Conservation (phyloP, 2,113 vertebrate genomes). For the Mus pahari region DNA sequence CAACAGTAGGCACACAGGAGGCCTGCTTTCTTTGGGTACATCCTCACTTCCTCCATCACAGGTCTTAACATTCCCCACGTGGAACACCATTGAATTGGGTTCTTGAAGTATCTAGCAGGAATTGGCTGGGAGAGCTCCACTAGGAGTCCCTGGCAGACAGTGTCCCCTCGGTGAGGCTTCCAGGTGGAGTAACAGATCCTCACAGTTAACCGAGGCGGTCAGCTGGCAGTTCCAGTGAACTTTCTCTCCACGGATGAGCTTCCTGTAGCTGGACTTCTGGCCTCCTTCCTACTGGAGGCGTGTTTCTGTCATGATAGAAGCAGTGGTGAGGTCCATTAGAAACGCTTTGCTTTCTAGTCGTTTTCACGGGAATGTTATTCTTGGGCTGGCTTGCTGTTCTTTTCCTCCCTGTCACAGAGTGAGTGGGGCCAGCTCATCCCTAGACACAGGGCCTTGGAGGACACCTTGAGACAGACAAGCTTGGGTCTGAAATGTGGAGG, state of each 20-base stretch:
- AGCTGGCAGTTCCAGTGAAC: background rate
- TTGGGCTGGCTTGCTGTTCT: background rate
- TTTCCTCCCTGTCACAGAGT: background rate
- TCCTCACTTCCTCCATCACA: background rate
- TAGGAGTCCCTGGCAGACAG: background rate
- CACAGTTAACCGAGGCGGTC: background rate
- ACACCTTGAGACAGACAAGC: background rate
- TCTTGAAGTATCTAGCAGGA: too few relatives aligned
- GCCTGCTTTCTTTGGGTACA: background rate
- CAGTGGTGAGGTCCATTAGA: background rate
- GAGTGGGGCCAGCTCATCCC: background rate
- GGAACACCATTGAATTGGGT: background rate
- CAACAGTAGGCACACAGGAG: too few relatives aligned
- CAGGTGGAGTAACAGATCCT: background rate
- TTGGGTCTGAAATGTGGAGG: background rate
- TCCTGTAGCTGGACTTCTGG: background rate
- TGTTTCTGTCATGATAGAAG: background rate
- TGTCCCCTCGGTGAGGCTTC: background rate
- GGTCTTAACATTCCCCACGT: background rate
- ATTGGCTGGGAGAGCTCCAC: background rate
- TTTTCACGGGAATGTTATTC: background rate
- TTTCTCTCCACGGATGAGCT: background rate
- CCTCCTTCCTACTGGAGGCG: background rate
- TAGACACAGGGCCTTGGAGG: background rate
- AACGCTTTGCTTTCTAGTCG: background rate